phyloP scores from a whole-genome alignment of 2,888 invertebrate genomes.

The Pardosa pseudoannulata region DNA sequence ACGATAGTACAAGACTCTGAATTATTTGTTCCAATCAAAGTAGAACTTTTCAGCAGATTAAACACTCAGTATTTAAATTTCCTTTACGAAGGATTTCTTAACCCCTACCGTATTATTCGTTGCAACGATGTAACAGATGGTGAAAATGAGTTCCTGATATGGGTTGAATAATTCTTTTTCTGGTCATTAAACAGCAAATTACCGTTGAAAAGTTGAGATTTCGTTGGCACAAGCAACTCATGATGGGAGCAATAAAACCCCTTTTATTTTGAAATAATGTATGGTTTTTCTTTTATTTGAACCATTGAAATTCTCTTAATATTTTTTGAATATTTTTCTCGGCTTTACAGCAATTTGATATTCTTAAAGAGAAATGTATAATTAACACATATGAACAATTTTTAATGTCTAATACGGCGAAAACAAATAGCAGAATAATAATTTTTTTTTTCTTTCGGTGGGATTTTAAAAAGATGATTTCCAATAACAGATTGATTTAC shows the following conservation, averaged over 20 bases:
- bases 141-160: conserved; percentile 56
- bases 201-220: conserved; percentile 60
- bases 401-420: no score
- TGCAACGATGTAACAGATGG: conserved; percentile 33
- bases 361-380: no score
- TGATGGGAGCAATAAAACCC: background rate
- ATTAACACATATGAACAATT: no score
- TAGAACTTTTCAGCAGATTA: background rate
- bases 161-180: conserved; percentile 61
- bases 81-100: background rate
- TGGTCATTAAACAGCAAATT: conserved; percentile 68
- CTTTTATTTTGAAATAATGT: background rate
- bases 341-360: no score
- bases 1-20: background rate
- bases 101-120: background rate
- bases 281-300: background rate
- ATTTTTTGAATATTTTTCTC: no score
- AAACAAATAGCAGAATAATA: no score
- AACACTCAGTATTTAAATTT: background rate
- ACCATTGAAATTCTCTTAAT: no score
- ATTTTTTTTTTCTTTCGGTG: no score
- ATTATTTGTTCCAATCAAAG: background rate
- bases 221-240: background rate
- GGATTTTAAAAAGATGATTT: no score
- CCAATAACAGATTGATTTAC: no score